Evolutionary conservation across 2,113 vertebrate species (phyloP), one percentile per base, ranked within the genome.

Genomic region (Canis aureus): DNA sequence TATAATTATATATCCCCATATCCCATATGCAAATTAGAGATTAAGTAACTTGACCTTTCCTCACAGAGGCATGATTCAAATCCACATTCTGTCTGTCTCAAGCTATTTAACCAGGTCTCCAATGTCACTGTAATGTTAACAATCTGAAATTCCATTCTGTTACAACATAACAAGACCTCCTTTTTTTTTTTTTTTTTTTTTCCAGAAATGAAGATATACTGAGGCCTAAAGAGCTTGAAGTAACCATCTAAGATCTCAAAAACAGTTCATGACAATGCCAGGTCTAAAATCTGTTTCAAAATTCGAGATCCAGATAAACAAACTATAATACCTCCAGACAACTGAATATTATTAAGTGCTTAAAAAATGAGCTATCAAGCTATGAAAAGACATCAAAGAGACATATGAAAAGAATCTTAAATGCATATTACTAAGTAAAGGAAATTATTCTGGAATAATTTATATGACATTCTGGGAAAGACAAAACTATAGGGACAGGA

Each of bases 31-130:
- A 94, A 96, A 94, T 92, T 90, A 69, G 51, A 78, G 59, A 74
- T 83, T 87, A 95, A 97, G 32, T 74, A 97, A 95, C 11, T 94
- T 87, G 95, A 96, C 49, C 74, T 97, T 95, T 94, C 59, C 90
- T 64, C 83, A 94, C 60, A 71, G 60, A 94, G 66, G 8, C 55
- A 55, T 85, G 86, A 95, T 82, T 95, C 83, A 94, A 93, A 89
- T 23, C 25, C 53, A 92, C 43, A 43, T 91, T 84, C 43, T 82
- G 0, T 82, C 85, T 81, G 13, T 59, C 86, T 38, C 51, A 16
- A 93, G 51, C 71, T 91, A 88, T 9, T 64, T 91, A 85, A 92
- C 29, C 59, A 89, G 11, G 13, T 74, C 60, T 83, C 66, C 49
- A 73, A 19, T 79, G 73, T 29, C 57, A 73, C 49, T 62, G 5